Evolutionary conservation across 2,888 invertebrate genomes (phyloP).

Genomic region (Protodeltote pygarga): DNA sequence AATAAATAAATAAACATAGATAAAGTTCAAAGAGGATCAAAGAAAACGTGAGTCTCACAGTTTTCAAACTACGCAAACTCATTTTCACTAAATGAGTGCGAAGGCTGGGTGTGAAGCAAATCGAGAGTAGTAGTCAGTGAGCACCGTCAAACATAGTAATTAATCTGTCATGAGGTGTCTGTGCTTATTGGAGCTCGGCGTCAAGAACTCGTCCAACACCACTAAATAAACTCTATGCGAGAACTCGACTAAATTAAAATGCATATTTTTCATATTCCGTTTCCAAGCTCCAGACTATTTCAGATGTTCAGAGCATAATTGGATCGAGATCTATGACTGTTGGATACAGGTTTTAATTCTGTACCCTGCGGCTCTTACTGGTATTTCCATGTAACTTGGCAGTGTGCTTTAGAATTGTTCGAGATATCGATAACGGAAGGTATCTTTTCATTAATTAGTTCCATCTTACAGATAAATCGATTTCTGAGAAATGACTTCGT

Average conservation of each 20-base stretch:
- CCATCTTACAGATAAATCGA: background rate
- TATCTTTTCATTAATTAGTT: slow-evolving; percentile 16
- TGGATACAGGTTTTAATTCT: slow-evolving; percentile 20
- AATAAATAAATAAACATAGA: too few species aligned
- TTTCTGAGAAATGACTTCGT: background rate
- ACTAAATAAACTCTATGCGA: slow-evolving; percentile 39
- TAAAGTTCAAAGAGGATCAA: too few species aligned
- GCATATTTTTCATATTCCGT: slow-evolving; percentile 19
- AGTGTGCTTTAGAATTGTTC: slow-evolving; percentile 19
- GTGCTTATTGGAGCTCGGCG: slow-evolving; percentile 50
- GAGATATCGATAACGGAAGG: slow-evolving; percentile 3
- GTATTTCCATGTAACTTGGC: slow-evolving; percentile 11
- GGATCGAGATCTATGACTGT: slow-evolving; percentile 15
- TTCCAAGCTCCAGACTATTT: slow-evolving; percentile 13
- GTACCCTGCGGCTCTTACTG: slow-evolving; percentile 13
- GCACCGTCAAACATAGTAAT: slow-evolving; percentile 68
- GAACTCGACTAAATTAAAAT: slow-evolving; percentile 21
- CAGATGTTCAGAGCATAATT: slow-evolving; percentile 13
- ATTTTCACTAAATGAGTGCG: slow-evolving; percentile 12
- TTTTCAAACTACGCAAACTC: too few species aligned
- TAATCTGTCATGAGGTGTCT: slow-evolving; percentile 71
- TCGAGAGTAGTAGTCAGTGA: slow-evolving; percentile 31
- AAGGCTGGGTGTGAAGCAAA: slow-evolving; percentile 13
- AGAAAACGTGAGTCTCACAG: too few species aligned
- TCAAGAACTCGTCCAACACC: slow-evolving; percentile 47